Base-by-base conservation (phyloP, 2,113 vertebrate genomes). In the Scortum barcoo region DNA sequence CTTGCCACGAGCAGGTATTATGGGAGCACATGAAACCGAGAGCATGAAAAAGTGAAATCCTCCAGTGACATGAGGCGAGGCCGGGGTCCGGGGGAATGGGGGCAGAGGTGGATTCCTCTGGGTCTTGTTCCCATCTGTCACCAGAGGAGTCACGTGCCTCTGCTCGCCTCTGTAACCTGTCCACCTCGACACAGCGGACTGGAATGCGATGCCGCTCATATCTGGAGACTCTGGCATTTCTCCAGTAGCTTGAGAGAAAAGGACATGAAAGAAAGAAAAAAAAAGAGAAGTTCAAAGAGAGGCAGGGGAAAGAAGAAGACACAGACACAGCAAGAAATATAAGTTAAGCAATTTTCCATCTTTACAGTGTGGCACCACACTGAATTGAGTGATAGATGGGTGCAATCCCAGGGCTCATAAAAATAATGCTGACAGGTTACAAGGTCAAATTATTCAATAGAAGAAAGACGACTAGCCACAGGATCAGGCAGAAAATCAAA, bases 41-140 rank as follows among this genome's bases (percentile, higher is more conserved):
- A 68, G 56, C 33, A 63, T 44, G 73, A 70, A 44, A 78, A 75
- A 65, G 3, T 71, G 33, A 72, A 79, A 66, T 66, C 69, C 62
- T 44, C 11, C 14, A 66, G 60, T 36, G 54, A 38, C 61, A 24
- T 5, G 58, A 60, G 68, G 70, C 22, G 26, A 57, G n/a, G 30
- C n/a, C 4, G 28, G 22, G 57, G 40, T 50, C 70, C 33, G 75
- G 28, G 30, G 33, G 68, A 53, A 40, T 26, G 22, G 50, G 56
- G 56, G 7, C 81, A 86, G 51, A 76, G 77, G 53, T 72, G 71
- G 72, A 73, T 81, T 88, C 53, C 67, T 78, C 48, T 36, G 48
- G 16, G 50, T 74, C 56, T 36, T 62, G 70, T 81, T 90, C 80
- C 7, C 50, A 66, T 86, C 82, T 74, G 80, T 89, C 82, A 75